Base-by-base conservation (phyloP, 2,113 vertebrate genomes). In the Symphodus melops region DNA sequence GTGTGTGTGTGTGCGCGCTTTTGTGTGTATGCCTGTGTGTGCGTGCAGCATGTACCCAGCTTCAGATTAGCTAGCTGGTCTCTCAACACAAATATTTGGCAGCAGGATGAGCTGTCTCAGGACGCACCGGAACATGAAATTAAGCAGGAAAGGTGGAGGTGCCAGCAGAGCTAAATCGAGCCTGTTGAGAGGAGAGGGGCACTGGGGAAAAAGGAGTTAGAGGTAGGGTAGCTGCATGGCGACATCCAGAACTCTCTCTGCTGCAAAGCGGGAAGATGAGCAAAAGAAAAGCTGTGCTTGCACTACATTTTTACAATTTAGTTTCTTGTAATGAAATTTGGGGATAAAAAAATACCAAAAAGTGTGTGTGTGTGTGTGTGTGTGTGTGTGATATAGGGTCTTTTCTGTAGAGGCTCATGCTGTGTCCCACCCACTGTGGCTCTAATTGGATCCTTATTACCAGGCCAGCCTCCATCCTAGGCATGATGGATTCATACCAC, bases 371-470 rank as follows among this genome's bases (percentile, higher is more conserved):
- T 39, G 44, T n/a, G n/a, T n/a, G n/a, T n/a, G n/a, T n/a, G n/a
- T n/a, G 17, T 51, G 71, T 58, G 76, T 79, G 86, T 89, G 84
- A 76, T 74, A 80, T n/a, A 68, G 73, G 58, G 80, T 83, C 82
- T 21, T 68, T 88, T 88, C 86, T 83, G 74, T 79, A 37, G 14
- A 53, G 68, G 39, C 68, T 77, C 86, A 84, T 55, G 83, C 90
- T 66, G 86, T 65, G 89, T 88, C 91, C 92, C 91, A 91, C 94
- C 92, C 86, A 94, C 93, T 91, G 94, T 83, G 94, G 79, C 91
- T 94, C 92, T 95, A 95, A 95, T 95, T 95, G 93, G 94, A 94
- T 94, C 93, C 94, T 94, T 94, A 95, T 95, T 95, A 94, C 92
- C 78, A 91, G 88, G 85, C 92, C 80, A 61, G 88, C 88, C 86